A percentile compares a stretch with the other conserved stretches of the same genome.
These are phyloP conservation scores for Meloe dianella DNA, from an alignment of 2,888 invertebrate species.

Conservation along the genomic window DNA sequence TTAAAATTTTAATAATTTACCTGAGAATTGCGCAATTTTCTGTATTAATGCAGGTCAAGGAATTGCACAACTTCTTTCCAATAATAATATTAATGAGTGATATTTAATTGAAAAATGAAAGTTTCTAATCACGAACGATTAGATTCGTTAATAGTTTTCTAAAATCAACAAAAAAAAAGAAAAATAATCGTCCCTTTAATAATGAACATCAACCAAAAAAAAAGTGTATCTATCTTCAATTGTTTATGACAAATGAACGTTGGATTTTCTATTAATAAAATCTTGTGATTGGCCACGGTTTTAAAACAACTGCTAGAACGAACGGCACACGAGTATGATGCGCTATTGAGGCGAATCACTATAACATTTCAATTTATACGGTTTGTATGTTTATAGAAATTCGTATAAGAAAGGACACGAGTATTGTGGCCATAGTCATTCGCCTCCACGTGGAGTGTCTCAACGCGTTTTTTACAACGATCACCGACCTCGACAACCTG, in stretches of 20 bases:
- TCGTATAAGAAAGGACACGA: conserved; percentile 62
- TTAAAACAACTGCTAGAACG: conserved; percentile 36
- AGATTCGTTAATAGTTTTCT: too few relatives aligned
- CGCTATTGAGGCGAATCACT: conserved; percentile 65
- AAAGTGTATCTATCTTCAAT: conserved; percentile 18
- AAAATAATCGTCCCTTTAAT: background rate
- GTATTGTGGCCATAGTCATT: conserved; percentile 56
- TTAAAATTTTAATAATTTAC: background rate
- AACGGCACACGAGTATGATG: conserved; percentile 54
- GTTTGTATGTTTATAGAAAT: conserved; percentile 52
- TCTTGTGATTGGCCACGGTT: conserved; percentile 28
- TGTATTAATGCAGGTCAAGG: background rate
- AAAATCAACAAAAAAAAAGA: background rate
- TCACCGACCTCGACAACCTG: conserved; percentile 70
- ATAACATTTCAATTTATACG: conserved; percentile 56
- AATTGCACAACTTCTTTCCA: background rate
- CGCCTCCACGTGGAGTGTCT: conserved; percentile 62
- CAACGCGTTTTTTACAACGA: conserved; percentile 61
- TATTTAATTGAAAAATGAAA: background rate
- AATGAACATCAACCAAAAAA: background rate
- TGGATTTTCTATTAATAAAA: conserved; percentile 28
- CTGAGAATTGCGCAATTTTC: background rate
- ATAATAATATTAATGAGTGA: background rate
- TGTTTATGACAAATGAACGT: conserved; percentile 20
- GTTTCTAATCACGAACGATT: too few relatives aligned